phyloP scores from a whole-genome alignment of 2,888 invertebrate species.

The Caenorhabditis sulstoni region DNA sequence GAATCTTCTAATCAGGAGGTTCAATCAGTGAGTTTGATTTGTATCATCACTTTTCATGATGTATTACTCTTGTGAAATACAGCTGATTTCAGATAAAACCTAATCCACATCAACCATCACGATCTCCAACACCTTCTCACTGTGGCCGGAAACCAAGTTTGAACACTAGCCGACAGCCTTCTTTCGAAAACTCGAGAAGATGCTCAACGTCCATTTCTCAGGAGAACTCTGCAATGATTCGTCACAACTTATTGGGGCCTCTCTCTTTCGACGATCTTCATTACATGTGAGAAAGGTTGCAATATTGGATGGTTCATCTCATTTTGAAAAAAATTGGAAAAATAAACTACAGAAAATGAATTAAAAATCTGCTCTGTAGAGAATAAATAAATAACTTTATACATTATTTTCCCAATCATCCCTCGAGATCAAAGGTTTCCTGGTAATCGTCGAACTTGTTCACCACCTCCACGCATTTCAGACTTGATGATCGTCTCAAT shows the following conservation, averaged over 20 bases:
- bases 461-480: constrained; percentile 25
- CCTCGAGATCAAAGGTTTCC: background rate
- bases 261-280: constrained; percentile 78
- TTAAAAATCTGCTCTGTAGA: too few relatives aligned
- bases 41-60: too few relatives aligned
- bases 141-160: constrained; percentile 31
- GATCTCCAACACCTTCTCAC: constrained; percentile 35
- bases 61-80: too few relatives aligned
- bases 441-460: background rate
- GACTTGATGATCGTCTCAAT: constrained; percentile 61
- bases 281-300: constrained; percentile 66
- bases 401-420: too few relatives aligned
- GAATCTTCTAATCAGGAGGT: constrained; percentile 19
- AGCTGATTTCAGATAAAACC: constrained; percentile 32
- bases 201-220: constrained; percentile 50
- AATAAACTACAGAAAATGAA: too few relatives aligned
- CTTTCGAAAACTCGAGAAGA: constrained; percentile 38
- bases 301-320: background rate
- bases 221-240: constrained; percentile 67
- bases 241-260: constrained; percentile 78
- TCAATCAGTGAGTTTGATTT: constrained; percentile 24
- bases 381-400: too few relatives aligned
- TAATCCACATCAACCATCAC: constrained; percentile 25
- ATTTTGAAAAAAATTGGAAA: too few relatives aligned
- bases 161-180: constrained; percentile 20